phyloP scores from a whole-genome alignment of 2,113 vertebrate genomes.

The Rhinolophus ferrumequinum region DNA sequence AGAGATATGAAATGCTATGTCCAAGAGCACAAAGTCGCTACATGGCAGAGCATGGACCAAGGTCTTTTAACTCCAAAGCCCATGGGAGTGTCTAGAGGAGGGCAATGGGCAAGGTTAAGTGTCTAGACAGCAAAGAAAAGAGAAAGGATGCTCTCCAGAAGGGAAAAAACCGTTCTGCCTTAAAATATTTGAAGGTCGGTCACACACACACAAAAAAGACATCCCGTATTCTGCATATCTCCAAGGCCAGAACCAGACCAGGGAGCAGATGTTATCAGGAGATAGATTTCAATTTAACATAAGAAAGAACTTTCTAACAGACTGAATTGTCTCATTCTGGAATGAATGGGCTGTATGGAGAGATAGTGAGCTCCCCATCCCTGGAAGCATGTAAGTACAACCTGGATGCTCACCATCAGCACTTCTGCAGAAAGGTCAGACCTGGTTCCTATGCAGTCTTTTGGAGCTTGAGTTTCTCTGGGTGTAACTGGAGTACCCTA shows the following conservation, averaged over 20 bases:
- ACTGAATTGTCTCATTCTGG: neutral
- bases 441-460: neutral
- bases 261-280: neutral
- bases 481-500: neutral
- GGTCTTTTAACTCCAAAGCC: neutral
- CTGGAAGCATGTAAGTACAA: neutral
- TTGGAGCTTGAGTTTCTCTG: neutral
- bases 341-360: neutral
- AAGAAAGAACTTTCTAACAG: neutral
- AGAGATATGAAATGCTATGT: neutral
- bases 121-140: neutral
- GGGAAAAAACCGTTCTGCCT: neutral
- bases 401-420: neutral
- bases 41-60: neutral
- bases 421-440: neutral
- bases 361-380: neutral
- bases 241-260: neutral
- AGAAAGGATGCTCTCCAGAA: neutral
- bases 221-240: neutral
- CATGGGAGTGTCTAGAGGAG: neutral
- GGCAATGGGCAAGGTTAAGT: neutral
- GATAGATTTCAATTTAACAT: neutral
- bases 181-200: neutral
- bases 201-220: neutral
- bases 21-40: neutral